Evolutionary conservation across 1,140 invertebrate genomes (phyloP), one percentile per base, ranked within the genome.

Genomic region (Pseudobourletiella spinata): DNA sequence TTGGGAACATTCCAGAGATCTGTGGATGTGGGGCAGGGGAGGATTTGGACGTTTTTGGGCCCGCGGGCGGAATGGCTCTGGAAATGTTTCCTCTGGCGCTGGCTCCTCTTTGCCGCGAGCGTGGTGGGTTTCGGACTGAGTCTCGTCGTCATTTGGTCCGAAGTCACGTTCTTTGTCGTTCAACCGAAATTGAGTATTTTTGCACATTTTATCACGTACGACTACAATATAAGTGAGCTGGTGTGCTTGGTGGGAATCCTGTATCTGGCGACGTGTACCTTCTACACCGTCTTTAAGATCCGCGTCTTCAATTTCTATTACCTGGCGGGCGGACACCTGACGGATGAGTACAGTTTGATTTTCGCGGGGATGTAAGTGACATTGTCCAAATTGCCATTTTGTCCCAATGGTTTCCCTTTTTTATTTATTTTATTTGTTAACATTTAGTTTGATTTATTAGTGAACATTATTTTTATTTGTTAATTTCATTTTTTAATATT

Each of bases 341-440:
- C 96, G 1, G 96, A 98, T 74, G 95, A 98, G 75, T 95, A 98
- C 78, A 97, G 92, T 75, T 81, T 99, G 48, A 94, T 99, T 71
- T 99, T 99, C 76, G 94, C 91, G 73, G 95, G 95, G 57, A 84
- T 85, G 84, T 86, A 76, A 78, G 81, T 79, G 22, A 43, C 28
- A 46, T n/a, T n/a, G n/a, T n/a, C n/a, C n/a, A n/a, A n/a, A n/a
- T n/a, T n/a, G n/a, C n/a, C n/a, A n/a, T n/a, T 57, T 43, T 29
- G 1, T 25, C 16, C 8, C 42, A 20, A 22, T 6, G 1, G 32
- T 29, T 60, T 59, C 3, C 24, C 22, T 16, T 8, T 35, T 51
- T n/a, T 14, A 11, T 54, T 29, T 51, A n/a, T 24, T 24, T n/a
- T 29, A 62, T 35, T 11, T 29, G 14, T 46, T 15, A 58, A 3